These are phyloP conservation scores for Yponomeuta evonymella DNA, from an alignment of 2,888 invertebrate species.

Conservation along the genomic window DNA sequence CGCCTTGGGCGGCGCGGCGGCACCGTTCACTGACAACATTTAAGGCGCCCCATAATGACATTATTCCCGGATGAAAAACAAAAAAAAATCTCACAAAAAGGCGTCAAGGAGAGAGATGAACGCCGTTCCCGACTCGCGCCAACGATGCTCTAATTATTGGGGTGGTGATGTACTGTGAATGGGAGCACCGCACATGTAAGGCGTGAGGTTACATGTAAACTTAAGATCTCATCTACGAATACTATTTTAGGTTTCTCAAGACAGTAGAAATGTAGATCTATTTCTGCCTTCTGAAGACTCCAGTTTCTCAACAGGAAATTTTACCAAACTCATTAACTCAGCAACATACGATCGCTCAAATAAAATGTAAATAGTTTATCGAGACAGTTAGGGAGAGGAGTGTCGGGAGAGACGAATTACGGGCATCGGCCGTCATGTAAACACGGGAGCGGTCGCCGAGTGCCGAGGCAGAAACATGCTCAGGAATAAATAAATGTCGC, in stretches of 20 bases:
- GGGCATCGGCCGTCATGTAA: slow-evolving; percentile 45
- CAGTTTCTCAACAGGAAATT: background rate
- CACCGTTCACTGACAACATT: slow-evolving; percentile 69
- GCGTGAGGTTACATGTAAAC: background rate
- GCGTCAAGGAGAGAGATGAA: slow-evolving; percentile 59
- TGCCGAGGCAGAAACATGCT: slow-evolving; percentile 59
- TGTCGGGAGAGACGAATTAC: slow-evolving; percentile 30
- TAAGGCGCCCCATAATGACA: slow-evolving; percentile 74
- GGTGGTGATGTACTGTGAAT: slow-evolving; percentile 55
- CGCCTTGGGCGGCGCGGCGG: slow-evolving; percentile 68
- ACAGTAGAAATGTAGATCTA: background rate
- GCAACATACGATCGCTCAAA: background rate
- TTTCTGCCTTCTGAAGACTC: background rate
- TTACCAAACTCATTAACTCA: slow-evolving; percentile 4
- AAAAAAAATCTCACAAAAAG: slow-evolving; percentile 63
- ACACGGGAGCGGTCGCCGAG: slow-evolving; percentile 44
- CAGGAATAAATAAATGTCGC: slow-evolving; percentile 69
- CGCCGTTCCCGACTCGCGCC: slow-evolving; percentile 38
- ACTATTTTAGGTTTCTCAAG: background rate
- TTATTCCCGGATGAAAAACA: slow-evolving; percentile 71
- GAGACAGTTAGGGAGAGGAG: slow-evolving; percentile 7
- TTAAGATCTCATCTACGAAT: background rate
- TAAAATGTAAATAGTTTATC: slow-evolving; percentile 5
- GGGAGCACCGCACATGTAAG: slow-evolving; percentile 27
- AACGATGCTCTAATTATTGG: slow-evolving; percentile 57